phyloP scores from a whole-genome alignment of 2,888 invertebrate genomes.

The Holacanthella duospinosa region DNA sequence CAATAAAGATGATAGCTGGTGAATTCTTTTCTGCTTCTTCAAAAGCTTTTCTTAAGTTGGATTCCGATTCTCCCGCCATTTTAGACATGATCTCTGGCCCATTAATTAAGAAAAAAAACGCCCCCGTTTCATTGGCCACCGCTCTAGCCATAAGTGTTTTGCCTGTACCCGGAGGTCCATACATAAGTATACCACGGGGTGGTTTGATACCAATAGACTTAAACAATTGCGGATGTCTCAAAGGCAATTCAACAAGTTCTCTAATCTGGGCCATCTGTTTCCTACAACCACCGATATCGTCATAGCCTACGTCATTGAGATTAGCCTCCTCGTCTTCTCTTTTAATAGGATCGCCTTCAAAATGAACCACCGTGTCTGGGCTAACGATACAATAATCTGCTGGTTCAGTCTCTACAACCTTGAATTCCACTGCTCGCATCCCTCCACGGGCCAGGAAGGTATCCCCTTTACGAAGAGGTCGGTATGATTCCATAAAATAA shows the following conservation, averaged over 20 bases:
- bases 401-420: conserved; percentile 97
- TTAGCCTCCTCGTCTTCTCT: conserved; percentile 59
- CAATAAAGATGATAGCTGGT: conserved; percentile 97
- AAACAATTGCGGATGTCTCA: conserved; percentile 95
- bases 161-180: too few relatives aligned
- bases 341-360: conserved; percentile 98
- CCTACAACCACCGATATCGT: conserved; percentile 97
- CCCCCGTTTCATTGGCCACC: conserved; percentile 98
- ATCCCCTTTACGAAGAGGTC: conserved; percentile 90
- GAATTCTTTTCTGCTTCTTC: conserved; percentile 99
- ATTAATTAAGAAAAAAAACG: conserved; percentile 98
- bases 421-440: conserved; percentile 98
- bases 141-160: conserved; percentile 97
- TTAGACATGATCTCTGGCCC: conserved; percentile 99
- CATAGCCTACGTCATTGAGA: conserved; percentile 94
- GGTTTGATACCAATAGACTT: conserved; percentile 99
- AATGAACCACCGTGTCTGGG: conserved; percentile 97
- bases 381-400: conserved; percentile 97
- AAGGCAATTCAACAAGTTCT: conserved; percentile 98
- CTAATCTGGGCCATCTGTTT: conserved; percentile 99
- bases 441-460: conserved; percentile 95
- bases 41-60: conserved; percentile 96
- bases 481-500: conserved; percentile 97
- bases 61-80: conserved; percentile 97
- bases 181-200: conserved; percentile 92